A percentile compares a stretch with the other conserved stretches of the same genome.
phyloP scores from a whole-genome alignment of 2,113 vertebrate genomes.

The Dipodomys spectabilis region DNA sequence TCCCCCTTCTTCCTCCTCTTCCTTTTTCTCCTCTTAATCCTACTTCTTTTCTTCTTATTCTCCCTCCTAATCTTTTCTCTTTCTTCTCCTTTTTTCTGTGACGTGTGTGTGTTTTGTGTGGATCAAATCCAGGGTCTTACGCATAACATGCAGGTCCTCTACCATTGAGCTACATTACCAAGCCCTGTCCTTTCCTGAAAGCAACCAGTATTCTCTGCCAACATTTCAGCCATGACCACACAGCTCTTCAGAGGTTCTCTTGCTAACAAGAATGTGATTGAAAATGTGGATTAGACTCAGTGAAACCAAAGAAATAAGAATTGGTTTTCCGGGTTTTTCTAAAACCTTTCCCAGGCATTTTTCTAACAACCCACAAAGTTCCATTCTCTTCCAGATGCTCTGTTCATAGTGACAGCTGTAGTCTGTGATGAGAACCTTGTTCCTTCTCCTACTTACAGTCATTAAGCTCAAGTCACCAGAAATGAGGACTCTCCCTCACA shows the following conservation, averaged over 20 bases:
- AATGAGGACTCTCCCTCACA: neutral
- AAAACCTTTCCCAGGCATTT: neutral
- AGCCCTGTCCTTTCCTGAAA: neutral
- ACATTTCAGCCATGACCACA: neutral
- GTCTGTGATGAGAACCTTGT: neutral
- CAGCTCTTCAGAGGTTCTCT: neutral
- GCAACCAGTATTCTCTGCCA: neutral
- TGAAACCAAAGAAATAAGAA: constrained; percentile 46
- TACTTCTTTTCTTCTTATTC: neutral
- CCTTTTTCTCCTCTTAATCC: too few species aligned
- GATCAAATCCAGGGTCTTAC: neutral
- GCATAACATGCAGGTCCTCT: neutral
- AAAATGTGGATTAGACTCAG: neutral
- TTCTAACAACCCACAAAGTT: neutral
- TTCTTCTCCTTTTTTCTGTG: too few species aligned
- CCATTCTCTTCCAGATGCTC: neutral
- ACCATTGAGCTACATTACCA: too few species aligned
- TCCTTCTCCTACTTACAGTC: neutral
- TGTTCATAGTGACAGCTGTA: constrained; percentile 7
- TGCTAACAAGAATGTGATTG: neutral
- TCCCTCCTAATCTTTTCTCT: too few species aligned
- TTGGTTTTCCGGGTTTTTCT: constrained; percentile 51
- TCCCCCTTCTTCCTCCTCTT: too few species aligned
- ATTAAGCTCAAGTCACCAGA: neutral
- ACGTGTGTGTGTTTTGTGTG: neutral